Evolutionary conservation across 2,888 invertebrate genomes (phyloP).

Genomic region (Syrphus vitripennis): DNA sequence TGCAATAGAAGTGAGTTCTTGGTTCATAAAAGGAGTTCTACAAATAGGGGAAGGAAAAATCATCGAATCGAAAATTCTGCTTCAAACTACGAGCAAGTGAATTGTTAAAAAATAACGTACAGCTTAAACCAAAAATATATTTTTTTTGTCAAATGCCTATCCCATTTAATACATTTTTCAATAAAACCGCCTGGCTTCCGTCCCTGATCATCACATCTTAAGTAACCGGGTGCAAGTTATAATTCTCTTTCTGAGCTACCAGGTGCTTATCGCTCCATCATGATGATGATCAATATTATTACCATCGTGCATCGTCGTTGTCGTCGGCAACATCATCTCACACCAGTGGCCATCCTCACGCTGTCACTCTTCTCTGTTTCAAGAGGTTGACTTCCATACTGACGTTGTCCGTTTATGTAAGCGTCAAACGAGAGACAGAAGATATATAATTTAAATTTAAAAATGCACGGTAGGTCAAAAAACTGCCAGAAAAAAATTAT

Average conservation of each 20-base stretch:
- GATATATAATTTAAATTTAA: slow-evolving; percentile 56
- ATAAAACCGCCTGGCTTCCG: not conserved
- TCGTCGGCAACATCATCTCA: slow-evolving; percentile 46
- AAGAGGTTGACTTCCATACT: slow-evolving; percentile 33
- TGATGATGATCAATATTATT: slow-evolving; percentile 54
- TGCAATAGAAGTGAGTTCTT: too few species aligned
- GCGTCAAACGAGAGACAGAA: slow-evolving; percentile 43
- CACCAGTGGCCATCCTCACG: slow-evolving; percentile 65
- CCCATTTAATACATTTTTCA: not conserved
- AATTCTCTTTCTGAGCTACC: slow-evolving; percentile 43
- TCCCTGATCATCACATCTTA: not conserved
- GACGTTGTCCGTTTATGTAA: slow-evolving; percentile 24
- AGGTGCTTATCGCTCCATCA: slow-evolving; percentile 60
- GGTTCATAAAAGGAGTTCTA: too few species aligned
- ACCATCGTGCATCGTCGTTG: slow-evolving; percentile 9
- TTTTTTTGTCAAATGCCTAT: not conserved
- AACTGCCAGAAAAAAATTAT: slow-evolving; percentile 50
- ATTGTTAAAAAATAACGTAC: too few species aligned
- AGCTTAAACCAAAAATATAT: not conserved
- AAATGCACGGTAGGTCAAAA: slow-evolving; percentile 28
- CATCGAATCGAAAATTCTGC: too few species aligned
- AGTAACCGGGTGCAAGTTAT: slow-evolving; percentile 48
- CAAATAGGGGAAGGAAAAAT: too few species aligned
- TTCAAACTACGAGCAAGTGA: too few species aligned
- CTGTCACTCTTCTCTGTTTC: slow-evolving; percentile 41